Evolutionary conservation across 1,140 invertebrate species (phyloP), one percentile per base, ranked within the genome.

Genomic region (Drosophila lacteicornis): DNA sequence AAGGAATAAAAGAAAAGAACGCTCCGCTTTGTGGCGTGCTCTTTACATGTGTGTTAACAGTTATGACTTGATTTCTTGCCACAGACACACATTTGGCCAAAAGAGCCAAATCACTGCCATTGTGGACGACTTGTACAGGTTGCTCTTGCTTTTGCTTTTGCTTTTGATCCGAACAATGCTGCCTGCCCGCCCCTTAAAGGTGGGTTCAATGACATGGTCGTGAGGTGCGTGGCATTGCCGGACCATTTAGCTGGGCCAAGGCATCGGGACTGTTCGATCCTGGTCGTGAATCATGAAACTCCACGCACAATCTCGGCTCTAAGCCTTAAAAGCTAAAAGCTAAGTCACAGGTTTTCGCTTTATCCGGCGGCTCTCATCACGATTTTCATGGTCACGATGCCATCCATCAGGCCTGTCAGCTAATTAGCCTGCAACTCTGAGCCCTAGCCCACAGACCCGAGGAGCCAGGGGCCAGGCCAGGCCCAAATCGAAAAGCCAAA

Each of bases 11-110:
- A 30, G 7, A 70, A 69, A 68, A 55, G 63, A 70, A 70, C 63
- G 63, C 63, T 70, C 49, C 63, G 67, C 67, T 70, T 68, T 68
- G 40, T 51, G 63, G 49, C 38, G 49, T 56, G 62, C 63, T 70
- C 67, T 70, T 70, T 70, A 68, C 63, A 70, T 62, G 67, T 70
- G 63, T 70, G 46, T 73, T 73, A 65, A 87, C 84, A 84, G 84
- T 87, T 87, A 87, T 79, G 77, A 70, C 80, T 87, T 79, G 77
- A 87, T 87, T 84, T 88, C 80, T 80, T 88, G 80, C 60, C 77
- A 50, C 68, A 80, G 73, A 84, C 71, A 74, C 60, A 58, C 59
- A 56, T 73, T 62, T 75, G 43, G 49, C 70, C 47, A 59, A 66
- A 86, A 86, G 79, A 63, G 84, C 77, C 84, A 80, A 88, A 75